phyloP scores from a whole-genome alignment of 2,113 vertebrate genomes.

The Cavia porcellus region DNA sequence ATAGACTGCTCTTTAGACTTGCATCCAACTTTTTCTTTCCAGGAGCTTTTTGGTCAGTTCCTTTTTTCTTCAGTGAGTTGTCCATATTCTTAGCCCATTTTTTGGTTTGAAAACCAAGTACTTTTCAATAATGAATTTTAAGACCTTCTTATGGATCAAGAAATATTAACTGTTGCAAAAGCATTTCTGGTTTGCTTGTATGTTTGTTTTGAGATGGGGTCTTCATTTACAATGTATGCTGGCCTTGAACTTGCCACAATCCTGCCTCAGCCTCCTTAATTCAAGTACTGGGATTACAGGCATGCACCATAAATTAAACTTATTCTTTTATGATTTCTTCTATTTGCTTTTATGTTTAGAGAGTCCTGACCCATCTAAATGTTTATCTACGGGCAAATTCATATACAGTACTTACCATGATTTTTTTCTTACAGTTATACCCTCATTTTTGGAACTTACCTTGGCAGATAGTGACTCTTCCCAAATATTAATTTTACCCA shows the following conservation, averaged over 20 bases:
- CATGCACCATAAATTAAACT: not conserved
- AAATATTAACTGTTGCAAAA: not conserved
- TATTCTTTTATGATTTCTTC: slow-evolving; percentile 29
- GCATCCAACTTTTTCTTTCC: not conserved
- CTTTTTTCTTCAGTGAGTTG: slow-evolving; percentile 19
- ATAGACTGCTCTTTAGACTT: not conserved
- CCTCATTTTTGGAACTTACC: slow-evolving; percentile 20
- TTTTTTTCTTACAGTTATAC: not conserved
- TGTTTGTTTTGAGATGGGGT: not conserved
- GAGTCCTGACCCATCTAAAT: not conserved
- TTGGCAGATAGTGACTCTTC: not conserved
- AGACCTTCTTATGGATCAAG: slow-evolving; percentile 11
- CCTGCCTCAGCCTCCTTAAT: not conserved
- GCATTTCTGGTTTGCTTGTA: not conserved
- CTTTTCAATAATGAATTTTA: slow-evolving; percentile 38
- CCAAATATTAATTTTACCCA: slow-evolving; percentile 40
- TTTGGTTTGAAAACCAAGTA: slow-evolving; percentile 24
- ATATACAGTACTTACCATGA: not conserved
- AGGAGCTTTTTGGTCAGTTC: slow-evolving; percentile 32
- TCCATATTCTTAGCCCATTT: not conserved
- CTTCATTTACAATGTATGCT: not conserved
- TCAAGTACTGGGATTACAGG: not conserved
- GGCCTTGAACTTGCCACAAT: not conserved
- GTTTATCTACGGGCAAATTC: not conserved
- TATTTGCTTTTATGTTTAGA: slow-evolving; percentile 25